Percentiles rank a stretch among this genome's conserved stretches.
Evolutionary conservation across 2,888 invertebrate genomes (phyloP).

Genomic region (Acleris cristana): DNA sequence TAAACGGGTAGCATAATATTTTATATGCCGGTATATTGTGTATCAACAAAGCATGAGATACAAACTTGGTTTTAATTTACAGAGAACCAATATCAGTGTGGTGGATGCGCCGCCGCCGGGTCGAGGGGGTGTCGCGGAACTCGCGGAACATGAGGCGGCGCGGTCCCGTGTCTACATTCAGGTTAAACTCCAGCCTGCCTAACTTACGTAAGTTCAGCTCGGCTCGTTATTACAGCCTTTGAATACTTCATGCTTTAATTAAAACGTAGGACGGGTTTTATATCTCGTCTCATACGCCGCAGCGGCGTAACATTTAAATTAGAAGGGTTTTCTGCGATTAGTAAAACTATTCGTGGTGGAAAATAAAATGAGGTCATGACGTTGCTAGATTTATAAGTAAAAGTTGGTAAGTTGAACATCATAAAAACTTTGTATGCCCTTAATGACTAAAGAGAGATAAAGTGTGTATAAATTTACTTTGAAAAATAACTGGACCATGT

Average conservation of each 20-base stretch:
- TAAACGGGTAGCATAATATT: too few species aligned
- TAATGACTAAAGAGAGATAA: too few species aligned
- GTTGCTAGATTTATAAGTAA: background rate
- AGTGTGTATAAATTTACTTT: too few species aligned
- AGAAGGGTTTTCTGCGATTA: slow-evolving; percentile 14
- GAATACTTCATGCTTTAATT: slow-evolving; percentile 73
- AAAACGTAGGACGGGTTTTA: slow-evolving; percentile 59
- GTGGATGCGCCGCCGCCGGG: slow-evolving; percentile 4
- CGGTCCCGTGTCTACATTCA: slow-evolving; percentile 27
- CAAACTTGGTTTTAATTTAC: slow-evolving; percentile 22
- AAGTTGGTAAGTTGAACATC: too few species aligned
- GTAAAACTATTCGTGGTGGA: background rate
- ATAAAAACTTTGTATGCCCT: too few species aligned
- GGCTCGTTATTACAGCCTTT: slow-evolving; percentile 64
- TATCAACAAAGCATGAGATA: background rate
- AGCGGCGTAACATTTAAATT: slow-evolving; percentile 38
- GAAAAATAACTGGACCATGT: too few species aligned
- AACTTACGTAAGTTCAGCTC: slow-evolving; percentile 52
- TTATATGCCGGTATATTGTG: too few species aligned
- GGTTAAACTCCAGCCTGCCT: slow-evolving; percentile 34
- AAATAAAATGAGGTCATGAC: background rate
- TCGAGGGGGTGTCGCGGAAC: slow-evolving; percentile 7
- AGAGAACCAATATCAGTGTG: slow-evolving; percentile 19
- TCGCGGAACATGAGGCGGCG: slow-evolving; percentile 21
- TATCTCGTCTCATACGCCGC: slow-evolving; percentile 45